Conservation (phyloP, 2,113 vertebrate genomes). For the Crotophaga sulcirostris region DNA sequence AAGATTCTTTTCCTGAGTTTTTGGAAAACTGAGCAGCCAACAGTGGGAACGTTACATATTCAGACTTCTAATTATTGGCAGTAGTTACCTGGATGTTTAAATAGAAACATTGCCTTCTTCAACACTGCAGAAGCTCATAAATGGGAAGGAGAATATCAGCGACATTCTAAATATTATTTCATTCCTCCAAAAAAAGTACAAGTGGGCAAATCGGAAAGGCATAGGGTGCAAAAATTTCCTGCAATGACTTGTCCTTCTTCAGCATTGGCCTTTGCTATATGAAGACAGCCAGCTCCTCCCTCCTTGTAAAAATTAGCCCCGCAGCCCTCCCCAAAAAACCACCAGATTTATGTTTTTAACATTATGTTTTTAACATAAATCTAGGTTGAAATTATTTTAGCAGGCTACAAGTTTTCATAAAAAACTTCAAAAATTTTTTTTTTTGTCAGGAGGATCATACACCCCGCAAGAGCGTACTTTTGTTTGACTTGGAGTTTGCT, state of each 20-base stretch:
- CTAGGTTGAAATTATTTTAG: neutral
- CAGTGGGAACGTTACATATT: neutral
- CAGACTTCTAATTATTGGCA: neutral
- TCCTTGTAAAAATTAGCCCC: neutral
- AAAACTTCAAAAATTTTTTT: neutral
- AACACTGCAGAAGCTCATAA: neutral
- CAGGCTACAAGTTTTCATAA: neutral
- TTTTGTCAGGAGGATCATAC: neutral
- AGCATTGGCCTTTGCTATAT: neutral
- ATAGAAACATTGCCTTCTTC: neutral
- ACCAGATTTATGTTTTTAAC: too few species aligned
- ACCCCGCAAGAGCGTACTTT: accelerated
- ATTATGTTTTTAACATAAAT: neutral
- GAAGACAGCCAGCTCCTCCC: neutral
- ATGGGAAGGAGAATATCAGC: neutral
- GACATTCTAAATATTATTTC: neutral
- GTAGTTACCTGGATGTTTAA: neutral
- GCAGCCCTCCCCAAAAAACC: accelerated
- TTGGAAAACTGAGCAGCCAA: neutral
- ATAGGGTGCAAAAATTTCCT: neutral
- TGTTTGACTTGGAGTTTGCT: neutral
- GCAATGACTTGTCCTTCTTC: neutral
- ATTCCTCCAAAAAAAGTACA: neutral
- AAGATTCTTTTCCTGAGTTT: neutral
- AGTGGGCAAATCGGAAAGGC: neutral